Conservation (phyloP, 2,797 vertebrate species). For the Etheostoma nigrum region DNA sequence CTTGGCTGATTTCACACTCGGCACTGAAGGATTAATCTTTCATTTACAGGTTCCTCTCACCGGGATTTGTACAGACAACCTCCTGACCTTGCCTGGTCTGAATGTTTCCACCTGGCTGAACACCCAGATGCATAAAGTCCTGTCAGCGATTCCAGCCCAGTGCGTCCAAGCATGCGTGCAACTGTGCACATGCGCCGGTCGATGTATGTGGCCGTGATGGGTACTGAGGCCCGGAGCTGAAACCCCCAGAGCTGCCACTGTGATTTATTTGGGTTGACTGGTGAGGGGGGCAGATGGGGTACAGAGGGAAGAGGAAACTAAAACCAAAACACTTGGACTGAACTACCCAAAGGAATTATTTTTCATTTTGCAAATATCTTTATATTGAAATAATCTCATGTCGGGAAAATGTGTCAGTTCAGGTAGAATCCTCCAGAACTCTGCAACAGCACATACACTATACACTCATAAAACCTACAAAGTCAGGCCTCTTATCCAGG, state of each 20-base stretch:
- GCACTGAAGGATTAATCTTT: constrained; percentile 38
- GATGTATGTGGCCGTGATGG: neutral
- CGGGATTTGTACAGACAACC: constrained; percentile 29
- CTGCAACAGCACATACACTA: no score
- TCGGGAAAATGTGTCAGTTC: neutral
- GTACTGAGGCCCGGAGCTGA: constrained; percentile 2
- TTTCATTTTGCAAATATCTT: neutral
- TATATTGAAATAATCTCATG: neutral
- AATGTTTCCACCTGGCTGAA: constrained; percentile 37
- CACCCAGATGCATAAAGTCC: constrained; percentile 10
- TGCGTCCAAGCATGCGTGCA: neutral
- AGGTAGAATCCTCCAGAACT: neutral
- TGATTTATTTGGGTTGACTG: constrained; percentile 46
- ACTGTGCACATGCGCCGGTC: neutral
- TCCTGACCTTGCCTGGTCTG: constrained; percentile 27
- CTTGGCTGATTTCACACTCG: constrained; percentile 20
- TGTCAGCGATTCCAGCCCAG: constrained; percentile 11
- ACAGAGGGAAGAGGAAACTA: neutral
- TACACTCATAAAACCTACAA: no score
- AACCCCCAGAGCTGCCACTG: constrained; percentile 16
- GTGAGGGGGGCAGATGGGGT: neutral
- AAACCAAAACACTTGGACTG: neutral
- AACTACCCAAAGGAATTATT: neutral
- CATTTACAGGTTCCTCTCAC: constrained; percentile 21
- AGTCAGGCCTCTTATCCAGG: no score